Base-by-base conservation (phyloP, 2,797 vertebrate species). In the Chaetophractus vellerosus region DNA sequence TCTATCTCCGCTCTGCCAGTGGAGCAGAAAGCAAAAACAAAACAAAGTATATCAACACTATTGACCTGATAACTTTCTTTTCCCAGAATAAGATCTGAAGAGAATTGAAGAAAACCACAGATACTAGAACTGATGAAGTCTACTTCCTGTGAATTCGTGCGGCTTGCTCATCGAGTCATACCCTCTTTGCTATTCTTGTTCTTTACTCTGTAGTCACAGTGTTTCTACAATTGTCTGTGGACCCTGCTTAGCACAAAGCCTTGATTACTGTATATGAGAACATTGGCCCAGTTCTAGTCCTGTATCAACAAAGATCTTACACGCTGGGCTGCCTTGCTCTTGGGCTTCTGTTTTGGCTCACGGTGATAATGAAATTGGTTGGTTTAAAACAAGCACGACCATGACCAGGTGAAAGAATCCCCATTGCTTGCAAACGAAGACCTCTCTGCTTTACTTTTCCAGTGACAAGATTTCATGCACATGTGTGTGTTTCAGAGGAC, bases 41-140 rank as follows among this genome's bases (percentile, higher is more conserved):
- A 98, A 80, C 97, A 88, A 61, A 97, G 90, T 96, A 66, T 93
- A 88, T 96, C 91, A 98, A 96, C 95, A 96, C 97, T 96, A 98
- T 97, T 98, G 98, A 98, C 97, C 97, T 97, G 94, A 86, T 97
- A 97, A 97, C 97, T 98, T 98, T 97, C 97, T 98, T 98, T 98
- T 98, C 97, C 98, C 95, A 97, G 96, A 97, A 98, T 97, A 97
- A 97, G 98, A 97, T 97, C 98, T 97, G 92, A 98, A 98, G 97
- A 97, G 87, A 98, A 97, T 93, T 96, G 75, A 96, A 97, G 96
- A 97, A 98, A 98, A 98, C 97, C 97, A 95, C 97, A 98, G 97
- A 98, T 97, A 97, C 97, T 96, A 97, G 97, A 95, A 90, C 93
- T 86, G 97, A 97, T 97, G 96, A 97, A 90, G 96, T 66, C 95